A percentile compares a stretch with the other conserved stretches of the same genome.
Evolutionary conservation across 2,113 vertebrate species (phyloP).

Genomic region (Coregonus clupeaformis): DNA sequence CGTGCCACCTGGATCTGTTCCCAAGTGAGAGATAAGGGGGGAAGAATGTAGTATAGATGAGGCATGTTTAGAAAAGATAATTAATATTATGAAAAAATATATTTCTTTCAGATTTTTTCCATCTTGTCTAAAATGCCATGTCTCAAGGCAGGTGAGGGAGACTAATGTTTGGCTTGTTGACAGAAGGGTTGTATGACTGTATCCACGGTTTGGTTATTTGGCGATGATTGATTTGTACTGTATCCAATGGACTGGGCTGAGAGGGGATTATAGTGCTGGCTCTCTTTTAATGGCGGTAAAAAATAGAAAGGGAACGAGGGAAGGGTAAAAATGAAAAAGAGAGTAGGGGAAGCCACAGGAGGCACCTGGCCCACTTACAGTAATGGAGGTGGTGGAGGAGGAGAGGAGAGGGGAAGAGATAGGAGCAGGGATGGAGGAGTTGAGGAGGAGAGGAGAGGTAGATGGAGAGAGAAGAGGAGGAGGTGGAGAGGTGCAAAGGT

Average conservation of each 20-base stretch:
- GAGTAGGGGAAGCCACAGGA: constrained; percentile 76
- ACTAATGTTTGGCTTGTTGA: neutral
- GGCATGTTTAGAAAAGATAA: too few relatives aligned
- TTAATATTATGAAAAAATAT: too few relatives aligned
- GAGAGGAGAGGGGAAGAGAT: constrained; percentile 43
- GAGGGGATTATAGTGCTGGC: neutral
- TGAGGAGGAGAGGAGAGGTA: neutral
- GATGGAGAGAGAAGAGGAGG: neutral
- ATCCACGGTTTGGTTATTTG: neutral
- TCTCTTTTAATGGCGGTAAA: too few relatives aligned
- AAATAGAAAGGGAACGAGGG: constrained; percentile 61
- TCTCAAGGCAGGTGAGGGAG: neutral
- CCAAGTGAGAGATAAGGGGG: too few relatives aligned
- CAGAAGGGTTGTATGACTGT: neutral
- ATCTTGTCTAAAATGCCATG: too few relatives aligned
- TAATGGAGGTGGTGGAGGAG: constrained; percentile 42
- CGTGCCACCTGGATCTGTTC: constrained; percentile 17
- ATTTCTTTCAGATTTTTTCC: too few relatives aligned
- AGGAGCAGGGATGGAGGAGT: constrained; percentile 28
- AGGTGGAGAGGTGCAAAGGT: constrained; percentile 14
- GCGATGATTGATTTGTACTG: too few relatives aligned
- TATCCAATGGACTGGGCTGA: neutral
- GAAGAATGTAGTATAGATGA: too few relatives aligned
- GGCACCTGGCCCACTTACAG: constrained; percentile 78
- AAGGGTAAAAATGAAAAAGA: constrained; percentile 60